Evolutionary conservation across 1,140 invertebrate genomes (phyloP).

Genomic region (Triops cancriformis): DNA sequence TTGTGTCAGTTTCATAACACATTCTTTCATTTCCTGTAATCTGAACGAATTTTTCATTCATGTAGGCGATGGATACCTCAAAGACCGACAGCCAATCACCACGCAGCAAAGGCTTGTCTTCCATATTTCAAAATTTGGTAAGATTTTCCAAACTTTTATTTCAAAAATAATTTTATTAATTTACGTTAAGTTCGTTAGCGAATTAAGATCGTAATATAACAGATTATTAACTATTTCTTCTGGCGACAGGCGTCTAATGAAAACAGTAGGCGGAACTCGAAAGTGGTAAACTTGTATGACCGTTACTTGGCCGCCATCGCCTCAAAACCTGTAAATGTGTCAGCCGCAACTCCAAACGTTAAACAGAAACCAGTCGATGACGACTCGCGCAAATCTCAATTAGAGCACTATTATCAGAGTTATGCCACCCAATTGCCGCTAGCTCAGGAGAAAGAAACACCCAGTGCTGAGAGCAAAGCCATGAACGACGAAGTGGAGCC

Average conservation of each 20-base stretch:
- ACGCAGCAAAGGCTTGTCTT: not conserved
- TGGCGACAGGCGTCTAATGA: not conserved
- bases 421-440: not conserved
- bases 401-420: not conserved
- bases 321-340: not conserved
- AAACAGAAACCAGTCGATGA: not conserved
- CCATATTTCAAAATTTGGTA: not conserved
- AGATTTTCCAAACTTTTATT: not conserved
- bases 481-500: not conserved
- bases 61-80: not conserved
- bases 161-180: too few relatives aligned
- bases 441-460: not conserved
- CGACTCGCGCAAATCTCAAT: not conserved
- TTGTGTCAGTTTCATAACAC: not conserved
- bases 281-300: not conserved
- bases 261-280: not conserved
- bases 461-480: not conserved
- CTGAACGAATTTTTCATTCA: not conserved
- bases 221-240: not conserved
- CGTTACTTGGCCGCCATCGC: not conserved
- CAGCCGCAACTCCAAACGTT: not conserved
- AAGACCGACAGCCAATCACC: not conserved
- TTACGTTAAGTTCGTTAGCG: too few relatives aligned
- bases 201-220: not conserved
- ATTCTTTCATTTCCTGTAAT: not conserved